phyloP scores from a whole-genome alignment of 2,113 vertebrate species.

The Merops nubicus region DNA sequence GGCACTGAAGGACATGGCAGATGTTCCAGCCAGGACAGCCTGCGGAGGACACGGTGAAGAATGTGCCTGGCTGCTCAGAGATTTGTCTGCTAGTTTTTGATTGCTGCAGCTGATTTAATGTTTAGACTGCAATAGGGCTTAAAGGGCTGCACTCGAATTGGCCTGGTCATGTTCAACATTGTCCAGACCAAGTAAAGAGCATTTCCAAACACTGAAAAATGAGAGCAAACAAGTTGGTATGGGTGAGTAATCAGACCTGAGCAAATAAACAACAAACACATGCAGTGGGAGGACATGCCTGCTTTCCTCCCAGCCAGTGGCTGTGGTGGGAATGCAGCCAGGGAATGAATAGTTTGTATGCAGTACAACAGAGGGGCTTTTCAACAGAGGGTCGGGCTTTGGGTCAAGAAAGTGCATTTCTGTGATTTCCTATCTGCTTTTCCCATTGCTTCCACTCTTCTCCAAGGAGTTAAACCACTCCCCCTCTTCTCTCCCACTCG shows the following conservation, averaged over 20 bases:
- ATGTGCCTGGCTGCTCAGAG: background rate
- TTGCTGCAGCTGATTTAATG: background rate
- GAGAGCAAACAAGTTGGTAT: background rate
- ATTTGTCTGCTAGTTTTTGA: background rate
- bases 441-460: background rate
- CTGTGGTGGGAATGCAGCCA: background rate
- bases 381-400: background rate
- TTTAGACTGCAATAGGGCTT: background rate
- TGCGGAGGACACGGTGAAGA: background rate
- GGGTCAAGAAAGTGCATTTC: background rate
- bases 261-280: conserved; percentile 7
- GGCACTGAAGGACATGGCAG: background rate
- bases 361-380: background rate
- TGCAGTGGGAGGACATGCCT: background rate
- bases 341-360: background rate
- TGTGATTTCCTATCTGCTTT: background rate
- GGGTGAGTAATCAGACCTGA: conserved; percentile 40
- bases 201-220: background rate
- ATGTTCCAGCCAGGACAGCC: background rate
- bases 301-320: conserved; percentile 3
- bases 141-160: background rate
- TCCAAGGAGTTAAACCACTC: background rate
- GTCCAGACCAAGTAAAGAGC: conserved; percentile 13
- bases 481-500: background rate
- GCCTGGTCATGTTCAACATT: background rate